Percentiles rank a stretch among this genome's conserved stretches.
Evolutionary conservation across 2,113 vertebrate species (phyloP).

Genomic region (Myotis brandtii): DNA sequence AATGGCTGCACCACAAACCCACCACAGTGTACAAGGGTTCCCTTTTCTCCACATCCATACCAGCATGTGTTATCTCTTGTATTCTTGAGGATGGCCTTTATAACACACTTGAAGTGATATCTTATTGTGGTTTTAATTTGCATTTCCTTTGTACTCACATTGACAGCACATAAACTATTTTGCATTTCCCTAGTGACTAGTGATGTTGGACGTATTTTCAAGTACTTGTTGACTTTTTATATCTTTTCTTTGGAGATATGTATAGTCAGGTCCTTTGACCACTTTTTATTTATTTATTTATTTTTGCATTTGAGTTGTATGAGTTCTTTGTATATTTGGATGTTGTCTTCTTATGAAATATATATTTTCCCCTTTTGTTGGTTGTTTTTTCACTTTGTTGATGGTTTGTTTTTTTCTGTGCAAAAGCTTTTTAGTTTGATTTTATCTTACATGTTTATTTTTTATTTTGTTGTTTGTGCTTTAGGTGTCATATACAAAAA

Average conservation of each 20-base stretch:
- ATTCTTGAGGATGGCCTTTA: not conserved
- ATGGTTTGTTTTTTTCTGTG: not conserved
- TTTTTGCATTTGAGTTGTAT: not conserved
- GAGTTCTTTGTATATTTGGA: not conserved
- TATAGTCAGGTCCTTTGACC: not conserved
- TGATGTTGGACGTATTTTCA: not conserved
- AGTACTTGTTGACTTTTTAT: not conserved
- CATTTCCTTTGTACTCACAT: not conserved
- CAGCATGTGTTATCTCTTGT: not conserved
- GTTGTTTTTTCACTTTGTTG: not conserved
- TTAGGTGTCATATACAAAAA: not conserved
- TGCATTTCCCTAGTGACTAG: not conserved
- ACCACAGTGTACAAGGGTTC: not conserved
- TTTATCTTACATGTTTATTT: not conserved
- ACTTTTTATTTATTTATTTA: not conserved
- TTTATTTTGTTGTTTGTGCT: not conserved
- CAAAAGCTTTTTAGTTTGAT: not conserved
- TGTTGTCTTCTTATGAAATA: not conserved
- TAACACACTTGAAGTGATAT: not conserved
- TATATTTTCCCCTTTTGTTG: not conserved
- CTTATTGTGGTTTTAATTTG: not conserved
- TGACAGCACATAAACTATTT: not conserved
- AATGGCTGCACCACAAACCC: not conserved
- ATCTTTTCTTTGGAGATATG: not conserved
- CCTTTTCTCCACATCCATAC: not conserved